Conservation (phyloP, 2,888 invertebrate genomes). For the Callyntrura sp. region DNA sequence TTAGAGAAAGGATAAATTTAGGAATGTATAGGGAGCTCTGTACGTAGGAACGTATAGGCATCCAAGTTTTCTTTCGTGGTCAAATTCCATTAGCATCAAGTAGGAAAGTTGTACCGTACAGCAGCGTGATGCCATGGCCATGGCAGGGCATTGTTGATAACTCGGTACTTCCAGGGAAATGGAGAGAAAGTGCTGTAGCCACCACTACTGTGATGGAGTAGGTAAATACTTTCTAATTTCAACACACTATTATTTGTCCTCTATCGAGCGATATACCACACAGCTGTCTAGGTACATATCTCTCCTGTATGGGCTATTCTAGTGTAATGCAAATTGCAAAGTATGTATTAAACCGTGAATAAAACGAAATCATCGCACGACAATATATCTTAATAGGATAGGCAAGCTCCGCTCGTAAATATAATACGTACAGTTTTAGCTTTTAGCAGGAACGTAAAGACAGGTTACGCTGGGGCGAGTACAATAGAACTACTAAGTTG, state of each 20-base stretch:
- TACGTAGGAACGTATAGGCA: neutral
- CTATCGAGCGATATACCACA: no score
- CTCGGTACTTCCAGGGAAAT: neutral
- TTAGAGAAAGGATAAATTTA: neutral
- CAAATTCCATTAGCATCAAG: conserved; percentile 69
- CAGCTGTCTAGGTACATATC: no score
- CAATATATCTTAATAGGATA: no score
- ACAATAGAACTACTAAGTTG: neutral
- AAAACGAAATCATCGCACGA: neutral
- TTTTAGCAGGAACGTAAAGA: no score
- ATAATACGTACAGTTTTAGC: no score
- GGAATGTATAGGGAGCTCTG: neutral
- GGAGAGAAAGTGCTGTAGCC: neutral
- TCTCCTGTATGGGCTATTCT: no score
- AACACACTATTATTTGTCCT: no score
- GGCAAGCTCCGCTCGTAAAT: no score
- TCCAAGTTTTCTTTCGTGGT: conserved; percentile 59
- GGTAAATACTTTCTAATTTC: neutral
- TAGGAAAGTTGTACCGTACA: conserved; percentile 29
- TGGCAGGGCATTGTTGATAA: conserved; percentile 29
- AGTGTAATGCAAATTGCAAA: no score
- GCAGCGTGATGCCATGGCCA: neutral
- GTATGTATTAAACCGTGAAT: neutral
- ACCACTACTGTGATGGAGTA: neutral
- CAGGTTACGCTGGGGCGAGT: no score